Conservation (phyloP, 2,797 vertebrate genomes). For the Benthosema pterotum region DNA sequence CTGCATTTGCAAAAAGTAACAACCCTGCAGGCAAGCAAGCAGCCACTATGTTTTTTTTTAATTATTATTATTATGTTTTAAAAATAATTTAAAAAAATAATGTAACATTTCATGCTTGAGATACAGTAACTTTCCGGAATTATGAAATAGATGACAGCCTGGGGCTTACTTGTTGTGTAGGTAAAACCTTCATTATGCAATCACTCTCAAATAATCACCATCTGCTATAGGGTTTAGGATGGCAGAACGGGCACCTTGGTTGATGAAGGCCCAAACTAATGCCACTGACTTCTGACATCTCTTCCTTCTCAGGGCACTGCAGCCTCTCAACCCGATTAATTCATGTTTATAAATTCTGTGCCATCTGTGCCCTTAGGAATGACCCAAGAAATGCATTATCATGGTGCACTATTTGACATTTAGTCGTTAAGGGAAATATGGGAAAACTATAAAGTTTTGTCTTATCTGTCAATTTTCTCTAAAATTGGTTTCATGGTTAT, state of each 20-base stretch:
- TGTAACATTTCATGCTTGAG: conserved; percentile 9
- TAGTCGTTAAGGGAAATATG: conserved; percentile 40
- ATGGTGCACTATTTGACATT: conserved; percentile 42
- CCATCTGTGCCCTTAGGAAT: conserved; percentile 65
- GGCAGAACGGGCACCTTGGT: conserved; percentile 34
- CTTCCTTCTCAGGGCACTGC: neutral
- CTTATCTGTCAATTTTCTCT: conserved; percentile 8
- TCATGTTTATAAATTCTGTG: conserved; percentile 63
- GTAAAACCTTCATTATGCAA: conserved; percentile 24
- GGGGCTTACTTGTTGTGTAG: conserved; percentile 4
- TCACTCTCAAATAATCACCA: conserved; percentile 3
- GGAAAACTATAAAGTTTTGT: neutral
- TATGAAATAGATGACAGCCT: neutral
- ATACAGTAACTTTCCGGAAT: conserved; percentile 37
- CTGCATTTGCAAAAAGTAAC: neutral
- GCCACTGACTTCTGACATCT: conserved; percentile 30
- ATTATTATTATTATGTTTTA: too few species aligned
- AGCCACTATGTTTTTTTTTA: neutral
- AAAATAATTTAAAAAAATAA: too few species aligned
- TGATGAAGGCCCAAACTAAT: conserved; percentile 33
- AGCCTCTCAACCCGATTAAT: conserved; percentile 30
- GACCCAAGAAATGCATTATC: conserved; percentile 41
- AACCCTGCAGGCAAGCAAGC: neutral
- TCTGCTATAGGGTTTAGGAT: conserved; percentile 4
- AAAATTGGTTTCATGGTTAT: conserved; percentile 15